Conservation (phyloP, 2,888 invertebrate species). For the Osmoderma eremita region DNA sequence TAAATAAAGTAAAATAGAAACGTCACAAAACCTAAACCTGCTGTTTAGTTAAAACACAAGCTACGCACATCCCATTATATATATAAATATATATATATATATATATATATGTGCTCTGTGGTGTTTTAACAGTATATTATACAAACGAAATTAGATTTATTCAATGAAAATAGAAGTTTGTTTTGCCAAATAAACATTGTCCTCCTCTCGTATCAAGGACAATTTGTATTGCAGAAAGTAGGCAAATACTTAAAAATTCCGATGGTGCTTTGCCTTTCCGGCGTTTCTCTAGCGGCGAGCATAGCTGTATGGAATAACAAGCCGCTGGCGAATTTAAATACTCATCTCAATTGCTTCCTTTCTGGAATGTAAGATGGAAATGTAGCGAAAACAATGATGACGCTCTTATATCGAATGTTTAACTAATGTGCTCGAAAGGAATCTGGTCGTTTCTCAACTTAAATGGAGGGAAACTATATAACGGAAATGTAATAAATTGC, state of each 20-base stretch:
- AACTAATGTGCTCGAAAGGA: constrained; percentile 22
- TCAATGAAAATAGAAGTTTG: constrained; percentile 16
- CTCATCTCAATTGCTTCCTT: constrained; percentile 30
- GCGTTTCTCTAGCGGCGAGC: background rate
- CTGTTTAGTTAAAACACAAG: no score
- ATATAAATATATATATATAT: no score
- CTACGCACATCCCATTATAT: no score
- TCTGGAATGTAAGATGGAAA: constrained; percentile 27
- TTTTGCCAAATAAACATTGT: constrained; percentile 18
- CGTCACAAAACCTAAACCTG: no score
- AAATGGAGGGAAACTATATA: background rate
- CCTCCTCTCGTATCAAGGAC: constrained; percentile 15
- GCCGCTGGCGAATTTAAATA: constrained; percentile 16
- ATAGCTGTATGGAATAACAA: constrained; percentile 21
- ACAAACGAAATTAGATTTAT: constrained; percentile 24
- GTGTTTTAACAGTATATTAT: no score
- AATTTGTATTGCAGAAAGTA: constrained; percentile 29
- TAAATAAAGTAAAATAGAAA: no score
- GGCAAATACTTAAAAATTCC: constrained; percentile 33
- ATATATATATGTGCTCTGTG: no score
- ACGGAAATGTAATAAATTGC: constrained; percentile 6
- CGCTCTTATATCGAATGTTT: constrained; percentile 26
- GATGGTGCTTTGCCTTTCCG: constrained; percentile 16
- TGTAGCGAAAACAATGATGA: constrained; percentile 33
- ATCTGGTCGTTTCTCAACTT: constrained; percentile 10